These are phyloP conservation scores for Motacilla tschutschensis DNA, from an alignment of 2,113 vertebrate species.

Conservation along the genomic window DNA sequence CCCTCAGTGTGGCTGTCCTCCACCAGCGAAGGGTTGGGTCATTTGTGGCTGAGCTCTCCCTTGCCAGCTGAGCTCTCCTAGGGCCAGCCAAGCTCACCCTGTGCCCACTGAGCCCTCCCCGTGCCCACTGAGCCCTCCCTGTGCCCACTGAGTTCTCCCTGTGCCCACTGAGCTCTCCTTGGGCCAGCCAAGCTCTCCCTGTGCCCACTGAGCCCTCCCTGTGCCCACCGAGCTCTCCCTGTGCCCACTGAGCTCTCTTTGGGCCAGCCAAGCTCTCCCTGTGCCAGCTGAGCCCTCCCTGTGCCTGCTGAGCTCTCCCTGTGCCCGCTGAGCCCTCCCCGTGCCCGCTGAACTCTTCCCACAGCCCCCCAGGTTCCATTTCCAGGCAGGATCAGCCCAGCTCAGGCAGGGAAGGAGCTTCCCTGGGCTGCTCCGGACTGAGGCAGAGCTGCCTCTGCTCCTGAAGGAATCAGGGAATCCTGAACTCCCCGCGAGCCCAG, in stretches of 20 bases:
- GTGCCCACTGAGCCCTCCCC: not conserved
- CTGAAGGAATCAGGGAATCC: not conserved
- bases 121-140: accelerated
- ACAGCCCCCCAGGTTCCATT: not conserved
- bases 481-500: not conserved
- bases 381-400: not conserved
- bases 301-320: accelerated
- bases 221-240: accelerated
- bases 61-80: accelerated
- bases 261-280: not conserved
- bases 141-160: accelerated
- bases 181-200: accelerated
- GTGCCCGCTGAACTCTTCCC: accelerated
- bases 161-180: accelerated
- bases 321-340: no score
- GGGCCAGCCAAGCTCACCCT: not conserved
- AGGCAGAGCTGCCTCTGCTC: not conserved
- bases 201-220: accelerated
- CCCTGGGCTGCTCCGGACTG: not conserved
- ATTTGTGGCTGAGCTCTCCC: not conserved
- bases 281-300: no score
- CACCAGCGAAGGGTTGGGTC: accelerated
- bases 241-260: accelerated
- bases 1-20: accelerated
- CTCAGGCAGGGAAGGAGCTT: not conserved